Evolutionary conservation across 2,797 vertebrate genomes (phyloP).

Genomic region (Lophotriccus pileatus): DNA sequence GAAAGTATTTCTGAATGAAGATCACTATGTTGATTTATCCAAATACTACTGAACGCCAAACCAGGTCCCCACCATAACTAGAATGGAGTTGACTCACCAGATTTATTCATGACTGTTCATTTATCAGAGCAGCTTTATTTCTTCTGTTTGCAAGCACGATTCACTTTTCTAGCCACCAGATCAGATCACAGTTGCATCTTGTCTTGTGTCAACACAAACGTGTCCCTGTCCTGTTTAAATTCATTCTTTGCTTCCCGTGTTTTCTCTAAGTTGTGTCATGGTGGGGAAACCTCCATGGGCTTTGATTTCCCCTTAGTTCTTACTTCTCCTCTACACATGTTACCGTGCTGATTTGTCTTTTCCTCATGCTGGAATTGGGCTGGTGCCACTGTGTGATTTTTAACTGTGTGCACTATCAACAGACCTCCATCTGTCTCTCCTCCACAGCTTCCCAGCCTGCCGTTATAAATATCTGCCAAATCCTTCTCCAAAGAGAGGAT

Average conservation of each 20-base stretch:
- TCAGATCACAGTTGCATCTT: background rate
- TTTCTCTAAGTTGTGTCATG: background rate
- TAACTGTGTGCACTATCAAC: slow-evolving; percentile 47
- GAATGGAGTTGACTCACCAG: background rate
- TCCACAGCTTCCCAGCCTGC: slow-evolving; percentile 44
- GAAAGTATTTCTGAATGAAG: background rate
- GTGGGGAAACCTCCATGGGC: background rate
- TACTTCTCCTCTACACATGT: background rate
- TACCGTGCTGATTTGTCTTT: background rate
- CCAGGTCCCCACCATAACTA: background rate
- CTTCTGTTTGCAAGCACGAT: background rate
- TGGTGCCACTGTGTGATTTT: slow-evolving; percentile 60
- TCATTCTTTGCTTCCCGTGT: background rate
- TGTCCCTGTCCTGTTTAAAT: background rate
- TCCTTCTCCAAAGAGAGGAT: slow-evolving; percentile 52
- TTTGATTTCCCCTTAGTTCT: slow-evolving; percentile 20
- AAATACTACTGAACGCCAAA: background rate
- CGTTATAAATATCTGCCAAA: slow-evolving; percentile 48
- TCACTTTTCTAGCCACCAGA: background rate
- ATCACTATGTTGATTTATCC: background rate
- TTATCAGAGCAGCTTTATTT: background rate
- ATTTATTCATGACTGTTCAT: background rate
- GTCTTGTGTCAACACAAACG: background rate
- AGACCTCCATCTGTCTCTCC: slow-evolving; percentile 65
- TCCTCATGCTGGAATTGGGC: slow-evolving; percentile 25